Conservation (phyloP, 2,888 invertebrate genomes). For the Aspidiotus destructor region DNA sequence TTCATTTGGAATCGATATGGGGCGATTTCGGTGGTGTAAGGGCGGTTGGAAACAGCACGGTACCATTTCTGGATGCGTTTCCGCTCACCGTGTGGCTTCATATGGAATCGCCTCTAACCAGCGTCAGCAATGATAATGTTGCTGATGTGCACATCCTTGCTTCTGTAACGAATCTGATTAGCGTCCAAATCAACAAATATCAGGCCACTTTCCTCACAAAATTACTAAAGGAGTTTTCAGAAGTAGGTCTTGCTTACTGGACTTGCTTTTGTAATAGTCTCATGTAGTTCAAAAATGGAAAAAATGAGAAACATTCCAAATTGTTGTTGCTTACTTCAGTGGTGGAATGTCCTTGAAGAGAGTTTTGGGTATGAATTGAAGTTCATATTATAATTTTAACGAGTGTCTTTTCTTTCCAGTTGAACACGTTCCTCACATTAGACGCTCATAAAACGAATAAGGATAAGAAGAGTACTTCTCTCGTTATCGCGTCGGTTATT, state of each 20-base stretch:
- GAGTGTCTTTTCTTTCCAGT: conserved; percentile 37
- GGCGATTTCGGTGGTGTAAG: conserved; percentile 80
- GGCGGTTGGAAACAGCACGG: conserved; percentile 62
- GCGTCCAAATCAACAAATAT: conserved; percentile 85
- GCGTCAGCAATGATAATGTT: conserved; percentile 22
- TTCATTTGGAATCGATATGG: conserved; percentile 83
- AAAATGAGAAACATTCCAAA: background rate
- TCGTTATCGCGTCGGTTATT: conserved; percentile 66
- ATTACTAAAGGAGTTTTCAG: conserved; percentile 68
- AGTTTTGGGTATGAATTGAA: no score
- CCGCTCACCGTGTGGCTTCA: conserved; percentile 76
- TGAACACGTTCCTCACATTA: conserved; percentile 66
- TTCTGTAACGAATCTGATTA: conserved; percentile 72
- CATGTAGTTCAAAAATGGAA: background rate
- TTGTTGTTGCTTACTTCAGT: no score
- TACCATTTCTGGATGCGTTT: conserved; percentile 74
- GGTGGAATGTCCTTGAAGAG: no score
- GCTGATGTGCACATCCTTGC: conserved; percentile 66
- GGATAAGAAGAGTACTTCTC: conserved; percentile 41
- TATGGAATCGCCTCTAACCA: conserved; percentile 24
- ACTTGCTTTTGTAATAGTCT: no score
- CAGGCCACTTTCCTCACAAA: conserved; percentile 82
- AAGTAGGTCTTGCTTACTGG: conserved; percentile 41
- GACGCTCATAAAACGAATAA: conserved; percentile 51
- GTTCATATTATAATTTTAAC: background rate